Conservation (phyloP, 2,113 vertebrate genomes). For the Sialia sialis region DNA sequence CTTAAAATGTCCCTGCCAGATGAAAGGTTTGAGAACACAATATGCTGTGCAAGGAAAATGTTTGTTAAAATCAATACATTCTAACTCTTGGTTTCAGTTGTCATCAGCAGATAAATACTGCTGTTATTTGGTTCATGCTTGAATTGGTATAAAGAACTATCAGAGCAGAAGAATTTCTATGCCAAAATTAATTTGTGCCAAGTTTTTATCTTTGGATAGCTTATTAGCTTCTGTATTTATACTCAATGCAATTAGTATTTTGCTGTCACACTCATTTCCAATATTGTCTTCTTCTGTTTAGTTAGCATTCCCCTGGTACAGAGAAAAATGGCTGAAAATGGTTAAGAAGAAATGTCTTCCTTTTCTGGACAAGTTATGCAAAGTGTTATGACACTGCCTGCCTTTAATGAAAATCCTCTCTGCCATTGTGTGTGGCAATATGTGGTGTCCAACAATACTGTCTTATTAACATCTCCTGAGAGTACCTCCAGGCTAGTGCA, state of each 20-base stretch:
- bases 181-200: not conserved
- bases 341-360: not conserved
- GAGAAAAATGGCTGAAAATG: slow-evolving; percentile 1
- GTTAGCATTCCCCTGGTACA: not conserved
- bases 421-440: not conserved
- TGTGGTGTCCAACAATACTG: not conserved
- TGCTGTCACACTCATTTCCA: not conserved
- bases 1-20: not conserved
- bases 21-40: not conserved
- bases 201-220: not conserved
- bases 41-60: not conserved
- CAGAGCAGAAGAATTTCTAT: not conserved
- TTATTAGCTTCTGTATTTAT: not conserved
- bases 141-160: not conserved
- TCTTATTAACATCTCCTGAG: not conserved
- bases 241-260: not conserved
- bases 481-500: not conserved
- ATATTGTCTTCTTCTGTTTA: not conserved
- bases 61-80: not conserved
- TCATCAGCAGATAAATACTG: not conserved
- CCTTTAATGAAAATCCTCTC: not conserved
- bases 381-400: not conserved
- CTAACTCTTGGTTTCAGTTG: not conserved
- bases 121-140: not conserved
- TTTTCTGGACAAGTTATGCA: not conserved